Conservation (phyloP, 2,888 invertebrate species). For the Abrostola triplasia region DNA sequence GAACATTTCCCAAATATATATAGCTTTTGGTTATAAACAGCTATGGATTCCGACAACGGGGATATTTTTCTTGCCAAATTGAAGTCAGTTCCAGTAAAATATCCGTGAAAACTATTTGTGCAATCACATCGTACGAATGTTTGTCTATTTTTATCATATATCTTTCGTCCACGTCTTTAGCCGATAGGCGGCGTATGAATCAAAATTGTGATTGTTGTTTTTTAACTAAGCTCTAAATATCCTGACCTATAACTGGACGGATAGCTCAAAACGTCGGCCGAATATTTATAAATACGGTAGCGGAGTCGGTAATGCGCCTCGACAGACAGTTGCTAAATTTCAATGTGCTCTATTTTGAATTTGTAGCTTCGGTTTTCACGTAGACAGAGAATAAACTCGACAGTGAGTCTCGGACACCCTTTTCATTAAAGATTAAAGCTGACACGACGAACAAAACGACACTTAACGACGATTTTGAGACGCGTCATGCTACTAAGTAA, state of each 20-base stretch:
- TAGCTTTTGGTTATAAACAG: slow-evolving; percentile 16
- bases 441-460: slow-evolving; percentile 43
- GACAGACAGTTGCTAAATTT: slow-evolving; percentile 88
- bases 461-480: slow-evolving; percentile 40
- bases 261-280: slow-evolving; percentile 75
- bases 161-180: slow-evolving; percentile 21
- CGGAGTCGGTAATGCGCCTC: slow-evolving; percentile 78
- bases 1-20: slow-evolving; percentile 30
- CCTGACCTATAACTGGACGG: slow-evolving; percentile 66
- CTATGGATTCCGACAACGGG: slow-evolving; percentile 5
- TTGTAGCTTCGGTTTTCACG: slow-evolving; percentile 76
- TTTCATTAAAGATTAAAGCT: slow-evolving; percentile 54
- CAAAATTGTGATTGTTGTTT: slow-evolving; percentile 60
- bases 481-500: slow-evolving; percentile 29
- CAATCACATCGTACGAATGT: slow-evolving; percentile 8
- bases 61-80: slow-evolving; percentile 23
- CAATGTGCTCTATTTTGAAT: slow-evolving; percentile 84
- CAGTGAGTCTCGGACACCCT: slow-evolving; percentile 59
- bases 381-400: slow-evolving; percentile 70
- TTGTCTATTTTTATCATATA: slow-evolving; percentile 27
- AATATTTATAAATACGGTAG: slow-evolving; percentile 86
- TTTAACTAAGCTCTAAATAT: slow-evolving; percentile 74
- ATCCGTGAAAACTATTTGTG: slow-evolving; percentile 22
- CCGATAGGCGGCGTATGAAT: slow-evolving; percentile 36
- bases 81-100: slow-evolving; percentile 17